phyloP scores from a whole-genome alignment of 2,888 invertebrate genomes.

The Alloplasta piceator region DNA sequence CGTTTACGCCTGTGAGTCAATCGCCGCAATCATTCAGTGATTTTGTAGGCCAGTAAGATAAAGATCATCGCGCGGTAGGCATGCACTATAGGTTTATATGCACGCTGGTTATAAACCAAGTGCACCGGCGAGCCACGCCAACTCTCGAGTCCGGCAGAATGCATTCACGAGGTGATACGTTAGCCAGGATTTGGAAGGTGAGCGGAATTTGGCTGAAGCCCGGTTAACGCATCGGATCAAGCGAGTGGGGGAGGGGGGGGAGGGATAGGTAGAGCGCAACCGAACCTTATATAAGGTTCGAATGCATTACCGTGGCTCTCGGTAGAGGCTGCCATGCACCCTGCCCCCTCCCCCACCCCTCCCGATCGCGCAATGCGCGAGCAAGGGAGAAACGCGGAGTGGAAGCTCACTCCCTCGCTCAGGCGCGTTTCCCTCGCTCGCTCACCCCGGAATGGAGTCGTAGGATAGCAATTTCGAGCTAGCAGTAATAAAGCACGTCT shows the following conservation, averaged over 20 bases:
- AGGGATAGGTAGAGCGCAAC: slow-evolving; percentile 31
- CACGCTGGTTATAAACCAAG: slow-evolving; percentile 51
- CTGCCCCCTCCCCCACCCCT: slow-evolving; percentile 31
- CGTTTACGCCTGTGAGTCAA: slow-evolving; percentile 38
- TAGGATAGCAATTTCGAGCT: slow-evolving; percentile 84
- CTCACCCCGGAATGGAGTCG: slow-evolving; percentile 82
- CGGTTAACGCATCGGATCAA: slow-evolving; percentile 79
- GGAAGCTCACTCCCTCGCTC: slow-evolving; percentile 71
- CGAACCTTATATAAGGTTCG: slow-evolving; percentile 79
- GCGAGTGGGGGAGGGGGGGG: slow-evolving; percentile 49
- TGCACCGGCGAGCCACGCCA: slow-evolving; percentile 42
- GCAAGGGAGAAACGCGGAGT: slow-evolving; percentile 68
- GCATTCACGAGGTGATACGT: slow-evolving; percentile 69
- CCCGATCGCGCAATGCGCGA: slow-evolving; percentile 6
- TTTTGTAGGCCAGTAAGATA: slow-evolving; percentile 60
- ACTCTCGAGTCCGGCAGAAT: slow-evolving; percentile 45
- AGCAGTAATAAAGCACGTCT: slow-evolving; percentile 84
- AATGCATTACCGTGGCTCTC: slow-evolving; percentile 78
- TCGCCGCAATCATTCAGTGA: slow-evolving; percentile 50
- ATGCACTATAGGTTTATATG: slow-evolving; percentile 32
- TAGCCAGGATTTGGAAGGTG: slow-evolving; percentile 71
- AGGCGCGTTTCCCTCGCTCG: too few species aligned
- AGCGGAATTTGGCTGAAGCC: slow-evolving; percentile 75
- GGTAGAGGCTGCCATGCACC: slow-evolving; percentile 55
- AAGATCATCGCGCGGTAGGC: slow-evolving; percentile 55